Base-by-base conservation (phyloP, 2,113 vertebrate genomes). In the Silurus meridionalis region DNA sequence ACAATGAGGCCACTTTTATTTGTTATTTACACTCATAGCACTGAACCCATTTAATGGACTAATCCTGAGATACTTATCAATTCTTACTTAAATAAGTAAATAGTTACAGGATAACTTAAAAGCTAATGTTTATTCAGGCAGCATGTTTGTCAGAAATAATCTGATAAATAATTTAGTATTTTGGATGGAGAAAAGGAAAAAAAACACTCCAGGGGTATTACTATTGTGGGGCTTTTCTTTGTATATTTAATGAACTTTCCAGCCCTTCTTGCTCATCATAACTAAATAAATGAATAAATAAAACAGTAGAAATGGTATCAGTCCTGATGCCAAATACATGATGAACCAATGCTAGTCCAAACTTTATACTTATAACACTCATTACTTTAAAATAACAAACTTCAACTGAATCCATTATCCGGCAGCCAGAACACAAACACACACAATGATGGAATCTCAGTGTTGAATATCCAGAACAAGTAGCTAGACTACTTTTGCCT, bases 61-160 rank as follows among this genome's bases (percentile, higher is more conserved):
- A 37, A 57, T 55, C 67, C 48, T 72, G 19, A 28, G 48, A 83
- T 55, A 63, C 52, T 74, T 72, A 61, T 55, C 37, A 50, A 61
- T 74, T 74, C 69, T 84, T 75, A 74, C 37, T 75, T 75, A 75
- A 84, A 61, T 61, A 50, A 75, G 83, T 61, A 84, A 84, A 84
- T 69, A 84, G 50, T 84, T 84, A 48, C 69, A 60, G 48, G 13
- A 48, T n/a, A 50, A 84, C 48, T 60, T n/a, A 75, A 21, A 58
- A 74, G 37, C n/a, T 61, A 84, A 75, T 84, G 57, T 48, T 84
- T 72, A 72, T 84, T 84, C 72, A 61, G 57, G 37, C 83, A 75
- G 13, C 57, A 28, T 89, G 23, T 88, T 60, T 64, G 23, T 66
- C 78, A 37, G 52, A 74, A 64, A 23, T 71, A 77, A 79, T 71